Conservation (phyloP, 2,888 invertebrate genomes). For the Brachyptera putata region DNA sequence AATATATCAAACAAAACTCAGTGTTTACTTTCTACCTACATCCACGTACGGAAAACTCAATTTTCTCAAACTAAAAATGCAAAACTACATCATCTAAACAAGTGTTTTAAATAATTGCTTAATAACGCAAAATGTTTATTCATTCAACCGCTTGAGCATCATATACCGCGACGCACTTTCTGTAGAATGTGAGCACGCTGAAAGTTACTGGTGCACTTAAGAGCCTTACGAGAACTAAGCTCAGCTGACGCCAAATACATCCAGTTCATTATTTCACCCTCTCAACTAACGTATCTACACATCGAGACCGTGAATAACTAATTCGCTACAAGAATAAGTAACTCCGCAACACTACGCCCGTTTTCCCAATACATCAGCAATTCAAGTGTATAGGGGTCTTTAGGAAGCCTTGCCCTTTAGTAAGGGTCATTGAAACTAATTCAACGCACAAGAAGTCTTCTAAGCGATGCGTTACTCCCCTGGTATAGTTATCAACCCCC, state of each 20-base stretch:
- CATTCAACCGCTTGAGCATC: too few relatives aligned
- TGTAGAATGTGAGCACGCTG: too few relatives aligned
- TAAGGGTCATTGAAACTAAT: conserved; percentile 13
- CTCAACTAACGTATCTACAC: too few relatives aligned
- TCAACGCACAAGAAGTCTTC: conserved; percentile 22
- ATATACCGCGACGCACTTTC: too few relatives aligned
- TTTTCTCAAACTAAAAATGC: too few relatives aligned
- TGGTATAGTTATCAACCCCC: background rate
- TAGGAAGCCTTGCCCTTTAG: background rate
- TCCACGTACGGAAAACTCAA: too few relatives aligned
- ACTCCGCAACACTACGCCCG: background rate
- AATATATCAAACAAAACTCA: too few relatives aligned
- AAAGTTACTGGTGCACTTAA: too few relatives aligned
- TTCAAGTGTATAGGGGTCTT: conserved; percentile 11
- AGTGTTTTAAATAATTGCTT: too few relatives aligned
- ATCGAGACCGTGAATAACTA: conserved; percentile 20
- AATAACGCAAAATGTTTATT: too few relatives aligned
- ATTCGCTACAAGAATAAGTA: conserved; percentile 16
- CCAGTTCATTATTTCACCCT: conserved; percentile 16
- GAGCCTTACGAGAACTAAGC: background rate
- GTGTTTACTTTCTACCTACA: too few relatives aligned
- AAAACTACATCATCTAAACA: too few relatives aligned
- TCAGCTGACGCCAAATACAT: conserved; percentile 8
- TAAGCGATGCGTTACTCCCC: background rate
- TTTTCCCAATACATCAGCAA: background rate